Evolutionary conservation across 2,797 vertebrate species (phyloP), one percentile per base, ranked within the genome.

Genomic region (Ctenochaetus hawaiiensis): DNA sequence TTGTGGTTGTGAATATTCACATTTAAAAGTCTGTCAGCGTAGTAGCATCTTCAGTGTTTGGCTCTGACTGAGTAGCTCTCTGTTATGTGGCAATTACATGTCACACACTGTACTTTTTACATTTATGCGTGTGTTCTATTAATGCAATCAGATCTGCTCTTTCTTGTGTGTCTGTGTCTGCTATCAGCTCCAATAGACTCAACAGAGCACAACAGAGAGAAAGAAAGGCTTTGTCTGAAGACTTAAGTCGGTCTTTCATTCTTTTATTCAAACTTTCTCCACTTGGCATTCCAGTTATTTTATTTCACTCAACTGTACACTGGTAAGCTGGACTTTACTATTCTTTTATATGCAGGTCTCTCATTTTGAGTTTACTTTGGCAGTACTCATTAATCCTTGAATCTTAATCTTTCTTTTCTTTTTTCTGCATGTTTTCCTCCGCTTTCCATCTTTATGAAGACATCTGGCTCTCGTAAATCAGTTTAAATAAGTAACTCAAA

Each of bases 221-320:
- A 78, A 59, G 34, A 75, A 60, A 56, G 62, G 58, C 64, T 83
- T 89, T 86, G 75, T 78, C 57, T 60, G 22, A 44, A 80, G 52
- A 74, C 71, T 80, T 53, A 75, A 85, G 75, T 83, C 54, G 5
- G 10, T 34, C 66, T 79, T 75, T 87, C 66, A 60, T 73, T 60
- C 78, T 70, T 80, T 76, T 48, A 49, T 69, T 73, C 63, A 78
- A 39, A 72, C 81, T 37, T 72, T 77, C 63, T 80, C 69, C 83
- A 51, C 81, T 83, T 54, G 30, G 34, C 78, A 81, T 78, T 82
- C 44, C 65, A 81, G 30, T 68, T 78, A 64, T 80, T 83, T 44
- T 23, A 69, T 85, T 79, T 71, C 75, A 82, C 63, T 77, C 51
- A 78, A 77, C 45, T 82, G 76, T 75, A 48, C 78, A 86, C 58